Conservation (phyloP, 2,113 vertebrate species). For the Actenoides lindsayi region DNA sequence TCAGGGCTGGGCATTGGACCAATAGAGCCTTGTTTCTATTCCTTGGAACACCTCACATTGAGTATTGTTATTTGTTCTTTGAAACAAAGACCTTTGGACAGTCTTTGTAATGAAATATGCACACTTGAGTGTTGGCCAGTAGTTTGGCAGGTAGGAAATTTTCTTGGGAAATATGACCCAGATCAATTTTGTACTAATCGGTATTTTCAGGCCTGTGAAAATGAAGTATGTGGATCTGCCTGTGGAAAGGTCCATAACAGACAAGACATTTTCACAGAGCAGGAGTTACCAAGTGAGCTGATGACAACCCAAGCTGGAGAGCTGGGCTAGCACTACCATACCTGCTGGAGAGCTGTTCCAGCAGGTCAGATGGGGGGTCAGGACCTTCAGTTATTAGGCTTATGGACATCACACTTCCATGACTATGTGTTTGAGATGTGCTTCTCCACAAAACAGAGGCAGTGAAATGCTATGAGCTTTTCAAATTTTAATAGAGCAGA, state of each 20-base stretch:
- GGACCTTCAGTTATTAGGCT: not conserved
- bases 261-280: not conserved
- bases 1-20: not conserved
- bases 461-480: conserved; percentile 1
- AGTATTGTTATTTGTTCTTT: not conserved
- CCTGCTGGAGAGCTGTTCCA: conserved; percentile 1
- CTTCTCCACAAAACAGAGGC: conserved; percentile 34
- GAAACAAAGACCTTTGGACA: conserved; percentile 9
- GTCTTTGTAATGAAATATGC: not conserved
- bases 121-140: not conserved
- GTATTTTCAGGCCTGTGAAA: not conserved
- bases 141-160: not conserved
- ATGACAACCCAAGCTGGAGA: not conserved
- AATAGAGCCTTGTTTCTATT: not conserved
- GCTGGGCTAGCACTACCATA: not conserved
- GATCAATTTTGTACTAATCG: not conserved
- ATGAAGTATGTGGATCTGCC: not conserved
- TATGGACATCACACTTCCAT: not conserved
- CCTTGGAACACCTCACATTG: not conserved
- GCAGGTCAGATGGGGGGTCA: not conserved
- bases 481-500: conserved; percentile 4
- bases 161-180: not conserved
- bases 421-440: not conserved
- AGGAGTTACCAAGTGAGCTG: not conserved
- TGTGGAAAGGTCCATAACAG: not conserved